Conservation (phyloP, 2,797 vertebrate species). For the Chromobotia macracanthus region DNA sequence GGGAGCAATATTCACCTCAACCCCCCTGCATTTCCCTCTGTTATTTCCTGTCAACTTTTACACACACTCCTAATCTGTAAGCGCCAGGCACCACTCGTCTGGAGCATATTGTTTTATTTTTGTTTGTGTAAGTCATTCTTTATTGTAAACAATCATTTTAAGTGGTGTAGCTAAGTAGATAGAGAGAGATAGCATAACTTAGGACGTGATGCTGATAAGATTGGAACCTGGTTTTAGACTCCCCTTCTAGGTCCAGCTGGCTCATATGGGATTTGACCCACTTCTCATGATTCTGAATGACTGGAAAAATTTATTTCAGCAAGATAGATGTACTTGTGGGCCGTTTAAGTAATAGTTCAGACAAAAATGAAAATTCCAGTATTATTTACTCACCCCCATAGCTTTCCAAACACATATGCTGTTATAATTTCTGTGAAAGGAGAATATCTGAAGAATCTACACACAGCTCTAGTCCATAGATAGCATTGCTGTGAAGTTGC, state of each 20-base stretch:
- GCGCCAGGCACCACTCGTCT: constrained; percentile 49
- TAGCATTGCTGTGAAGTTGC: no score
- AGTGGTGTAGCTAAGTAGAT: constrained; percentile 21
- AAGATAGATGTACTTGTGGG: constrained; percentile 18
- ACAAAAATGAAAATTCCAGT: background rate
- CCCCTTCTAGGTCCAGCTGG: constrained; percentile 39
- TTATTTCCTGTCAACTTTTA: constrained; percentile 53
- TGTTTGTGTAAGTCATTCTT: constrained; percentile 53
- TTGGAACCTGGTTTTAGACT: constrained; percentile 50
- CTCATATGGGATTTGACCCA: constrained; percentile 38
- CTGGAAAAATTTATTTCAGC: constrained; percentile 47
- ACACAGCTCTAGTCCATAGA: background rate
- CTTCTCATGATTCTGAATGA: constrained; percentile 31
- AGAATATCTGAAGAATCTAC: background rate
- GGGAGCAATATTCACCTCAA: constrained; percentile 34
- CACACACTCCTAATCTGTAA: constrained; percentile 56
- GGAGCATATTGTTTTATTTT: constrained; percentile 46
- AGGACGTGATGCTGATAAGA: constrained; percentile 41
- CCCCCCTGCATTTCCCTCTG: constrained; percentile 26
- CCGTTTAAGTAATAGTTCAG: background rate
- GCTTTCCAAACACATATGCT: background rate
- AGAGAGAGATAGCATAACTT: constrained; percentile 1
- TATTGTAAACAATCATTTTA: constrained; percentile 37
- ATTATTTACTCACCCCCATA: background rate
- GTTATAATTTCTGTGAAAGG: background rate